Percentiles rank a stretch among this genome's conserved stretches.
Evolutionary conservation across 2,888 invertebrate genomes (phyloP).

Genomic region (Blastobasis adustella): DNA sequence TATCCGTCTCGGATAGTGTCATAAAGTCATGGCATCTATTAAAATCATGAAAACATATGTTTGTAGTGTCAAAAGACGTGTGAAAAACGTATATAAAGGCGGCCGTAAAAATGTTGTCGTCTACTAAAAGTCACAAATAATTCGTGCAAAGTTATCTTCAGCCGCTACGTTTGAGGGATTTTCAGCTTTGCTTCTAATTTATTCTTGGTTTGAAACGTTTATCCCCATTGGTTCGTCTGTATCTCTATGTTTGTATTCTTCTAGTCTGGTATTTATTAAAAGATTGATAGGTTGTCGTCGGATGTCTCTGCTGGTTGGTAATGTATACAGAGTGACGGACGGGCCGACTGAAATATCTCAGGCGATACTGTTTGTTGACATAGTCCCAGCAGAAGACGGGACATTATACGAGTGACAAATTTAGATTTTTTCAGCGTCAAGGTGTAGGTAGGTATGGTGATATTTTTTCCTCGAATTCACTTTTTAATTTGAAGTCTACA

Average conservation of each 20-base stretch:
- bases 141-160: conserved; percentile 21
- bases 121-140: conserved; percentile 57
- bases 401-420: conserved; percentile 51
- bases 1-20: conserved; percentile 52
- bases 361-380: conserved; percentile 57
- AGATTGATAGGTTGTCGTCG: conserved; percentile 68
- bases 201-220: conserved; percentile 8
- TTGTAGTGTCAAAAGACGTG: conserved; percentile 45
- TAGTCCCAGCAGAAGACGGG: conserved; percentile 35
- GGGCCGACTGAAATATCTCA: conserved; percentile 55
- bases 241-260: conserved; percentile 16
- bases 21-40: conserved; percentile 59
- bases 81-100: conserved; percentile 56
- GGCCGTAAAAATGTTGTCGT: conserved; percentile 58
- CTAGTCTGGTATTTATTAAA: conserved; percentile 60
- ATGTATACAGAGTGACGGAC: conserved; percentile 46
- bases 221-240: conserved; percentile 10
- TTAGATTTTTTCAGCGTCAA: conserved; percentile 32
- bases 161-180: conserved; percentile 7
- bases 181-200: conserved; percentile 13
- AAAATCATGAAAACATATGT: conserved; percentile 47
- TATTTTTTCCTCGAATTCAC: too few species aligned
- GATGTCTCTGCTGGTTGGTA: conserved; percentile 60
- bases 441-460: too few species aligned
- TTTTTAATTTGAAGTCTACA: too few species aligned